Evolutionary conservation across 2,888 invertebrate species (phyloP).

Genomic region (Eubasilissa splendida): DNA sequence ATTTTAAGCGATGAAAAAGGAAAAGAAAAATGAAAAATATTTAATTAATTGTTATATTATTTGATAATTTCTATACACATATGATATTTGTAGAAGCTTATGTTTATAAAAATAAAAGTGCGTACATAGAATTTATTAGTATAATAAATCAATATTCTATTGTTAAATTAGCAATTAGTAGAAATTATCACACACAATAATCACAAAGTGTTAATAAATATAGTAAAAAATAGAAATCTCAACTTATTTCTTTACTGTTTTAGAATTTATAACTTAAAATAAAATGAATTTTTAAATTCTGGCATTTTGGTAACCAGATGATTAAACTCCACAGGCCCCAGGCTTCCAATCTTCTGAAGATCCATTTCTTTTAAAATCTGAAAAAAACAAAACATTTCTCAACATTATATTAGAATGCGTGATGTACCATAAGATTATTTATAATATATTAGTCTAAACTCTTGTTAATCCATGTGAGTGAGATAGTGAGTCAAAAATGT

Average conservation of each 20-base stretch:
- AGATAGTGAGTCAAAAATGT: too few relatives aligned
- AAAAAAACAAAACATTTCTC: not conserved
- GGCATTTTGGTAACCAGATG: slow-evolving; percentile 76
- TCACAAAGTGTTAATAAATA: not conserved
- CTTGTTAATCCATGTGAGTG: too few relatives aligned
- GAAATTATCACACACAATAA: not conserved
- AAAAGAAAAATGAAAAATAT: too few relatives aligned
- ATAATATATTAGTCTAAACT: too few relatives aligned
- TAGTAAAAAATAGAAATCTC: not conserved
- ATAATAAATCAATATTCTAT: not conserved
- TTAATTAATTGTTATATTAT: too few relatives aligned
- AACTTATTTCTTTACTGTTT: not conserved
- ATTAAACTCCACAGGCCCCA: slow-evolving; percentile 75
- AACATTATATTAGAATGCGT: not conserved
- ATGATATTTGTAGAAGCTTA: too few relatives aligned
- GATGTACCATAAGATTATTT: not conserved
- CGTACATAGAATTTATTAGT: too few relatives aligned
- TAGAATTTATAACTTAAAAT: slow-evolving; percentile 63
- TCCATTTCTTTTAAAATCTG: slow-evolving; percentile 78
- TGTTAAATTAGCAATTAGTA: not conserved
- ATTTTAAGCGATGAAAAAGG: not conserved
- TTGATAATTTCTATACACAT: too few relatives aligned
- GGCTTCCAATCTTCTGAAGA: slow-evolving; percentile 72
- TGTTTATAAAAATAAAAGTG: too few relatives aligned
- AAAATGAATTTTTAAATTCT: slow-evolving; percentile 75